Evolutionary conservation across 2,113 vertebrate genomes (phyloP).

Genomic region (Hystrix brachyura): DNA sequence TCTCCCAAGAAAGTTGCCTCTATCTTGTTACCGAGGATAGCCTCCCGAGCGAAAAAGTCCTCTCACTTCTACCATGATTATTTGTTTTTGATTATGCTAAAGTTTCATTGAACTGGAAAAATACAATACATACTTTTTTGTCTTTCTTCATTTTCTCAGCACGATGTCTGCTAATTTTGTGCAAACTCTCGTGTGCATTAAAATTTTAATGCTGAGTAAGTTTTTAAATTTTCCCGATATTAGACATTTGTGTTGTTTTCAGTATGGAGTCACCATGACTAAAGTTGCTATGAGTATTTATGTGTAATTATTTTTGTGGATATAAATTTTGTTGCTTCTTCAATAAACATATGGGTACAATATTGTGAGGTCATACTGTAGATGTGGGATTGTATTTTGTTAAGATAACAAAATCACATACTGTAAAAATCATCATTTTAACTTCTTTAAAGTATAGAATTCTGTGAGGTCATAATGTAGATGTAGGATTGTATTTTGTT

Average conservation of each 20-base stretch:
- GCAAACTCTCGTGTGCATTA: background rate
- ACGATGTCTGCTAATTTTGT: background rate
- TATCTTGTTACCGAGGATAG: background rate
- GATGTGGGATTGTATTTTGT: background rate
- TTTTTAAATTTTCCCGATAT: background rate
- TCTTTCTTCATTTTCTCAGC: background rate
- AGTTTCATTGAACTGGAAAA: background rate
- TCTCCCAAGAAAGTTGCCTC: background rate
- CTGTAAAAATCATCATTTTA: background rate
- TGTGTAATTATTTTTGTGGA: background rate
- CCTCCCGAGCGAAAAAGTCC: background rate
- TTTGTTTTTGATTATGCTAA: background rate
- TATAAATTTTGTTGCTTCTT: background rate
- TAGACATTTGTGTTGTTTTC: background rate
- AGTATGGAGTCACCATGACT: background rate
- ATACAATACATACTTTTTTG: background rate
- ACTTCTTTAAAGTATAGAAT: too few species aligned
- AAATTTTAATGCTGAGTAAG: background rate
- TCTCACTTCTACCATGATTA: background rate
- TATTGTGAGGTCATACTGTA: background rate
- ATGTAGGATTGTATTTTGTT: background rate
- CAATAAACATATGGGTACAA: background rate
- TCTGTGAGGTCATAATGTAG: background rate
- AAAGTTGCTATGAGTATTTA: background rate
- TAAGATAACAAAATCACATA: background rate